Conservation (phyloP, 2,113 vertebrate species). For the Benitochromis conjunctus region DNA sequence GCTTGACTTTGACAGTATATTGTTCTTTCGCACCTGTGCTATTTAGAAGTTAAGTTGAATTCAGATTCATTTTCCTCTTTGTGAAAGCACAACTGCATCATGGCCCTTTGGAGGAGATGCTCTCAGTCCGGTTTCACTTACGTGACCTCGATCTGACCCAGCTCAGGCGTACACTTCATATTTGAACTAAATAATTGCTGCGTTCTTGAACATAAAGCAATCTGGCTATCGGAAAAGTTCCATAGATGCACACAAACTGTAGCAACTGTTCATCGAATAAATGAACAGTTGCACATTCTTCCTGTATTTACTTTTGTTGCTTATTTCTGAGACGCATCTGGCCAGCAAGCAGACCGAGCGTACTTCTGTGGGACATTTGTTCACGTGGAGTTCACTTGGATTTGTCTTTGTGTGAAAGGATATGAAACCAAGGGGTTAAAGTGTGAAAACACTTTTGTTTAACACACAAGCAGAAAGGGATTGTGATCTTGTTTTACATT, state of each 20-base stretch:
- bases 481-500: background rate
- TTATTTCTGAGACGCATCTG: background rate
- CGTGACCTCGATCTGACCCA: background rate
- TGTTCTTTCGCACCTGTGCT: background rate
- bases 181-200: background rate
- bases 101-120: background rate
- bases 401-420: background rate
- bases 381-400: background rate
- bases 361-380: background rate
- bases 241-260: background rate
- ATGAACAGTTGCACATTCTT: background rate
- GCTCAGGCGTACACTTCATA: background rate
- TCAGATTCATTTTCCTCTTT: background rate
- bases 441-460: background rate
- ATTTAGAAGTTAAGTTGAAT: background rate
- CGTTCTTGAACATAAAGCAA: background rate
- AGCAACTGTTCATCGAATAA: background rate
- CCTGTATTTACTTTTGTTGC: background rate
- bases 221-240: background rate
- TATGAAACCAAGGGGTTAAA: background rate
- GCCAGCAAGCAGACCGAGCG: background rate
- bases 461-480: background rate
- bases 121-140: background rate
- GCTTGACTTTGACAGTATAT: background rate
- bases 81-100: accelerated